Evolutionary conservation across 2,888 invertebrate genomes (phyloP), one percentile per base, ranked within the genome.

Genomic region (Dilophus febrilis): DNA sequence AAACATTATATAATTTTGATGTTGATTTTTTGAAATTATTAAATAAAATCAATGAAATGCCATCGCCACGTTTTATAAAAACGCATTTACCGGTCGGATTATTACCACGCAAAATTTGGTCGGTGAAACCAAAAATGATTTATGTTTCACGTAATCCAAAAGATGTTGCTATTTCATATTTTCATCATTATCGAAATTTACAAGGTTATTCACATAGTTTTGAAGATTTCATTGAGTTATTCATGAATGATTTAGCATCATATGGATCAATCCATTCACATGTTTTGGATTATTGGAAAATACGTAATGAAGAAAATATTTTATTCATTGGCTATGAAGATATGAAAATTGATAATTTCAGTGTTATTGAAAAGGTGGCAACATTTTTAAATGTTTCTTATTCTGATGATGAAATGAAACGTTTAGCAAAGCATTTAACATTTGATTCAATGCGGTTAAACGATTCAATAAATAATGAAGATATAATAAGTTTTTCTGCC

Each of bases 61-160:
- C 22, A 29, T 26, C 18, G 13, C 36, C 40, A 22, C 18, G 40
- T 31, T 18, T 30, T 32, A 30, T 40, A 12, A 40, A 40, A 40
- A 18, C 40, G 16, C 40, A 40, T 35, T 27, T 40, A 22, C 36
- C 36, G 16, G 8, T 11, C 11, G 18, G 14, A 30, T 31, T 40
- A 16, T 22, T 40, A 17, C 40, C 32, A 14, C 10, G 8, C 3
- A 12, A 36, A 11, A 12, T 40, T 12, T 40, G 36, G 40, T 31
- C 19, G 7, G 35, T 35, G n/a, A 29, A 33, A 33, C 37, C 53
- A 38, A 58, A 77, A 70, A 67, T 84, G 14, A 70, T 88, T 38
- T 88, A 86, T 52, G 76, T 87, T 0, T 79, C 79, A 1, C 66
- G 88, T 41, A 84, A 88, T 58, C 83, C 85, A 0, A 77, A 82